A percentile compares a stretch with the other conserved stretches of the same genome.
phyloP scores from a whole-genome alignment of 2,113 vertebrate species.

The Penelope pileata region DNA sequence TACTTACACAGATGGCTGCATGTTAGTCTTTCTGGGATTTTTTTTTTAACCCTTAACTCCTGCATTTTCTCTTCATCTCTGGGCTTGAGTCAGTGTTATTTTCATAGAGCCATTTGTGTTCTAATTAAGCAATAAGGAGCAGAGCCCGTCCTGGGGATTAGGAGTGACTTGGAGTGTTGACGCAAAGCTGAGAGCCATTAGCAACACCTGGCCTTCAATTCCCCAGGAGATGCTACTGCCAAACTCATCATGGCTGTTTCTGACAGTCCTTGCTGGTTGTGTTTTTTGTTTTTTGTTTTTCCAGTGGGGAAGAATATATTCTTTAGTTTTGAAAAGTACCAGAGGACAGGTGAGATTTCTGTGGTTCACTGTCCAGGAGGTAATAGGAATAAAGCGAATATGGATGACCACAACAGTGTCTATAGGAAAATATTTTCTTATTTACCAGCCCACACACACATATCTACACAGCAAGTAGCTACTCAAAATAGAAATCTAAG shows the following conservation, averaged over 20 bases:
- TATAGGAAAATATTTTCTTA: neutral
- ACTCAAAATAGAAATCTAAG: neutral
- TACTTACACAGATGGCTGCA: conserved; percentile 33
- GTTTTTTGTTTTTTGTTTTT: neutral
- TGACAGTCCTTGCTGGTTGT: conserved; percentile 26
- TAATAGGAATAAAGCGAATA: neutral
- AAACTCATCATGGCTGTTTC: conserved; percentile 45
- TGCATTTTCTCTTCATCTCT: conserved; percentile 48
- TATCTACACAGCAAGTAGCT: neutral
- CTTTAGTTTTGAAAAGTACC: conserved; percentile 22
- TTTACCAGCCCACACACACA: neutral
- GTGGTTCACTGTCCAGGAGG: neutral
- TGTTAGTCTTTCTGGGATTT: neutral
- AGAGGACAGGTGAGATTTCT: neutral
- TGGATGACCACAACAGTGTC: neutral
- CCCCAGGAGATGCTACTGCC: conserved; percentile 55
- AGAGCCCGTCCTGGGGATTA: conserved; percentile 62
- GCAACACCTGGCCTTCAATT: conserved; percentile 68
- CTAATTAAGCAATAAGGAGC: conserved; percentile 66
- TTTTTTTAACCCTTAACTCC: conserved; percentile 39
- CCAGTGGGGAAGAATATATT: neutral
- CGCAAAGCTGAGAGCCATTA: conserved; percentile 70
- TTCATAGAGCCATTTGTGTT: conserved; percentile 64
- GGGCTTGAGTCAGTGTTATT: conserved; percentile 54
- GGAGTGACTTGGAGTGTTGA: conserved; percentile 63